Conservation (phyloP, 2,888 invertebrate species). For the Disparrhopalites patrizii region DNA sequence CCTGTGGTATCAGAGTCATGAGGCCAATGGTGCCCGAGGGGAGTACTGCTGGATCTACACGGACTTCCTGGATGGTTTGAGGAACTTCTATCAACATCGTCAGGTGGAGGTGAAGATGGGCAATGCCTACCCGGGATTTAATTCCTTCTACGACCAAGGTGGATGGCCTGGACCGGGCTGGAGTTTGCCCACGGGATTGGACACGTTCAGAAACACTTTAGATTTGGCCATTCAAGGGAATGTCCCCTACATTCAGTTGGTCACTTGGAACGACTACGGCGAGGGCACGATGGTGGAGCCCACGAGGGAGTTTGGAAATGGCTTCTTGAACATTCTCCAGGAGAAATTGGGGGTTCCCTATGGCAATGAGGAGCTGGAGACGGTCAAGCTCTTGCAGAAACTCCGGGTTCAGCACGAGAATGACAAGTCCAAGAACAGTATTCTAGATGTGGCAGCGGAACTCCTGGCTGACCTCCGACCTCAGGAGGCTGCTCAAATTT, state of each 20-base stretch:
- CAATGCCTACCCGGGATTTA: slow-evolving; percentile 42
- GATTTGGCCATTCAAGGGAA: slow-evolving; percentile 28
- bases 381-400: slow-evolving; percentile 31
- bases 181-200: slow-evolving; percentile 29
- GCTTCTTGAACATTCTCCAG: slow-evolving; percentile 39
- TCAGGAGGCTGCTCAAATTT: slow-evolving; percentile 29
- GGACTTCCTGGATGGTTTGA: slow-evolving; percentile 40
- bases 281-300: slow-evolving; percentile 45
- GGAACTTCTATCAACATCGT: slow-evolving; percentile 36
- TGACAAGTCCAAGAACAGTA: background rate
- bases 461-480: slow-evolving; percentile 30
- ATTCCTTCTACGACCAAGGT: slow-evolving; percentile 33
- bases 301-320: slow-evolving; percentile 43
- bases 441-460: slow-evolving; percentile 31
- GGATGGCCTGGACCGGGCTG: slow-evolving; percentile 40
- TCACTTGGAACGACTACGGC: slow-evolving; percentile 46
- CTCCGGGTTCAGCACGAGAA: slow-evolving; percentile 26
- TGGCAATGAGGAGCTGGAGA: slow-evolving; percentile 31
- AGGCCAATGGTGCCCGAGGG: slow-evolving; percentile 34
- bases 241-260: slow-evolving; percentile 35
- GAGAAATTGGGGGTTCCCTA: slow-evolving; percentile 25
- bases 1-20: slow-evolving; percentile 35
- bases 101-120: slow-evolving; percentile 36
- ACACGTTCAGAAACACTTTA: slow-evolving; percentile 37
- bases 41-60: slow-evolving; percentile 44